A percentile compares a stretch with the other conserved stretches of the same genome.
These are phyloP conservation scores for Drosophila repletoides DNA, from an alignment of 1,140 invertebrate species.

Conservation along the genomic window DNA sequence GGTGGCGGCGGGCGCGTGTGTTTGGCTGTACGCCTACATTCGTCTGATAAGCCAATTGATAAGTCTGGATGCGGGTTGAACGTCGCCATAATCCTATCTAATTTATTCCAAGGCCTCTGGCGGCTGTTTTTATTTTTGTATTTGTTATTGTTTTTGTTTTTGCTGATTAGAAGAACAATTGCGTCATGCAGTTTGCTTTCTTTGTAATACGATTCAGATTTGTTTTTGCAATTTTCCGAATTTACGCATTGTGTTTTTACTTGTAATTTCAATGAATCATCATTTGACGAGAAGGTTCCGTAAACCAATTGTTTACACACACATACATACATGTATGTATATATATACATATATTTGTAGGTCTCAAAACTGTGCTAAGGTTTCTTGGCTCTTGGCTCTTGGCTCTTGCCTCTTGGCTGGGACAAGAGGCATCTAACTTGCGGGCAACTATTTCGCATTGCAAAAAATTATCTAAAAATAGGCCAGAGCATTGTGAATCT, in stretches of 20 bases:
- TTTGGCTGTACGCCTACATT: background rate
- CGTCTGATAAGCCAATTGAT: background rate
- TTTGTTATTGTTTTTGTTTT: no score
- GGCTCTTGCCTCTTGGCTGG: no score
- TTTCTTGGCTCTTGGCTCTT: conserved; percentile 1
- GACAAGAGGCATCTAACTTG: background rate
- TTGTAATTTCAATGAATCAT: conserved; percentile 17
- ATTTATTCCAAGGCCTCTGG: conserved; percentile 17
- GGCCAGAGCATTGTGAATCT: background rate
- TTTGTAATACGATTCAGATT: conserved; percentile 53
- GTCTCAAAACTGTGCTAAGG: conserved; percentile 8
- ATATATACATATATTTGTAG: background rate
- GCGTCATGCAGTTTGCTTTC: conserved; percentile 33
- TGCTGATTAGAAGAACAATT: conserved; percentile 5
- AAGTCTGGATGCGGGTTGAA: background rate
- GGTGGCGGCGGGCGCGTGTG: conserved; percentile 24
- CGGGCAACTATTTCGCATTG: conserved; percentile 32
- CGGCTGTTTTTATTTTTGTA: no score
- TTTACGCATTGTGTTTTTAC: background rate
- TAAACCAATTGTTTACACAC: background rate
- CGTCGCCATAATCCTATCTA: conserved; percentile 29
- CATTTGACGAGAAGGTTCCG: background rate
- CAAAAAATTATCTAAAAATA: conserved; percentile 23
- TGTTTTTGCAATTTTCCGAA: conserved; percentile 10
- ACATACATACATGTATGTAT: no score